These are phyloP conservation scores for Hydractinia echinata DNA, from an alignment of 30 jellyfish, hydroid and myxozoan genomes.

Conservation along the genomic window DNA sequence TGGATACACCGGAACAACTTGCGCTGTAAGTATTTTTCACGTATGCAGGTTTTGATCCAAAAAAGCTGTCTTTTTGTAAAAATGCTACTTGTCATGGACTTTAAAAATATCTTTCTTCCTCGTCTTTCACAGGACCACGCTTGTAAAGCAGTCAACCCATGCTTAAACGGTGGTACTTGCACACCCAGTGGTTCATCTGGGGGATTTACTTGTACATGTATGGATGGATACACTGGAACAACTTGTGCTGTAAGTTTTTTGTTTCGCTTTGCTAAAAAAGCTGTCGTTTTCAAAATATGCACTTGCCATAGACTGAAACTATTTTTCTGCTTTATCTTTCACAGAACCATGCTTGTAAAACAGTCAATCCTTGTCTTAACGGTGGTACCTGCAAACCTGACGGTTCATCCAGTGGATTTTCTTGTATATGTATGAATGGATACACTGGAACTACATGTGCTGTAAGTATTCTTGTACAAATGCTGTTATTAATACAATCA, in stretches of 20 bases:
- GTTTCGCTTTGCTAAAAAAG: background rate
- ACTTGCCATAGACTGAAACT: background rate
- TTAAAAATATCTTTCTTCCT: background rate
- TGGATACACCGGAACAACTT: constrained; percentile 59
- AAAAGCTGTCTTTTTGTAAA: background rate
- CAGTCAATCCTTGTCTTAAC: constrained; percentile 62
- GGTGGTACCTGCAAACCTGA: constrained; percentile 60
- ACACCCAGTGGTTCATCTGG: background rate
- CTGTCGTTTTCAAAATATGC: background rate
- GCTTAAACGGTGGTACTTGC: background rate
- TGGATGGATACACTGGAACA: constrained; percentile 12
- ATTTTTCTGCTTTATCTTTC: background rate
- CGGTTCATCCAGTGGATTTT: constrained; percentile 44
- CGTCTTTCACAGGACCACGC: background rate
- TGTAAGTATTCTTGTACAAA: constrained; percentile 3
- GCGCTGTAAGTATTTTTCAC: constrained; percentile 15
- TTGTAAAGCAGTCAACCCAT: background rate
- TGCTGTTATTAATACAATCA: too few relatives aligned
- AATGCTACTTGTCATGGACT: background rate
- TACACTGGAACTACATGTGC: constrained; percentile 63
- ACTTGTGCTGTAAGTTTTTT: constrained; percentile 1
- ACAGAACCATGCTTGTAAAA: constrained; percentile 37
- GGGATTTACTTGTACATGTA: constrained; percentile 12
- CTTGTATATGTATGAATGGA: constrained; percentile 56
- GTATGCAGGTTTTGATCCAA: background rate